Base-by-base conservation (phyloP, 2,113 vertebrate species). In the Hippocampus comes region DNA sequence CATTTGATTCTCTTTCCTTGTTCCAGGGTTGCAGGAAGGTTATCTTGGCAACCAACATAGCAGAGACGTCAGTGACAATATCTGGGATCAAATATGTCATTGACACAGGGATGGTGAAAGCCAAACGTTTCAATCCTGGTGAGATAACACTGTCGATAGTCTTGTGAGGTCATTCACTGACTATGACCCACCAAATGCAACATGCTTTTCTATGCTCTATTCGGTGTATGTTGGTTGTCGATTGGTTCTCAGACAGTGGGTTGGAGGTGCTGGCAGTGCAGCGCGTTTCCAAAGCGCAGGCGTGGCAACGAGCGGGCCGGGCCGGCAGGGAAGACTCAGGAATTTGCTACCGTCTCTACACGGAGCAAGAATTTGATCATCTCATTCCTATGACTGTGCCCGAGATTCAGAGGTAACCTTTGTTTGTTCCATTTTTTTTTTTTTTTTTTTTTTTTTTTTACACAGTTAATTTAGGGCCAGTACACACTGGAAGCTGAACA, bases 31-130 rank as follows among this genome's bases (percentile, higher is more conserved):
- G 91, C 63, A 94, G 97, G 87, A 99, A 98, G 87, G 95, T 98
- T 76, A 95, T 99, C 82, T 92, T 99, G 63, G 95, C 97, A 15
- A 99, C 97, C 87, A 99, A 99, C 91, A 96, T 99, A 0, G 96
- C 97, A 0, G 97, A 99, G 87, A 99, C 96, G 4, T 98, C 97
- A 15, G 93, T 99, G 77, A 99, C 97, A 70, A 98, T 99, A 75
- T 80, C 95, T 0, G 95, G 97, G 68, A 97, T 99, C 76, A 98
- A 98, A 89, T 96, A 92, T 0, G 94, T 99, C 72, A 92, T 99
- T 53, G 97, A 99, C 89, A 97, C 96, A 0, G 97, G 97, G 83
- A 98, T 99, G 96, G 97, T 99, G 71, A 99, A 99, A 90, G 96
- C 97, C 72, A 99, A 98, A 89, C 94, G 94, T 60, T 99, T 95